Evolutionary conservation across 1,140 invertebrate species (phyloP).

Genomic region (Drosophila ohnishii): DNA sequence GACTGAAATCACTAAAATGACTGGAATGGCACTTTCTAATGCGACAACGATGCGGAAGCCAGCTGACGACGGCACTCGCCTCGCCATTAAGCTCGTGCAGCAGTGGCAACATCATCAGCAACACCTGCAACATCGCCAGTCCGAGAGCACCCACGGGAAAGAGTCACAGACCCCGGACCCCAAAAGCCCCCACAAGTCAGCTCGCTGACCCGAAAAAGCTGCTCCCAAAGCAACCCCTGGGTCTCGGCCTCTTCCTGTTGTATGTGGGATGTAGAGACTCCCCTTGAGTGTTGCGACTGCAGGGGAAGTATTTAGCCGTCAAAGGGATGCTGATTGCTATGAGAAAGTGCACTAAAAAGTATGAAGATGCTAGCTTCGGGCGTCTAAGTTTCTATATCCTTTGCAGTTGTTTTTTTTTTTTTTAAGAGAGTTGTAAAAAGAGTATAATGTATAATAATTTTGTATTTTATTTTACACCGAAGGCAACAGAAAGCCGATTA

Average conservation of each 20-base stretch:
- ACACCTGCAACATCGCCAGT: conserved; percentile 6
- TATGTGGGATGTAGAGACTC: not conserved
- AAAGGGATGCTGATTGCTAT: conserved; percentile 62
- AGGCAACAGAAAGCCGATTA: too few relatives aligned
- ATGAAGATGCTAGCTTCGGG: not conserved
- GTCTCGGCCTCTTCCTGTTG: not conserved
- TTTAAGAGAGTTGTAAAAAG: too few relatives aligned
- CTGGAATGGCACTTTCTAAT: conserved; percentile 50
- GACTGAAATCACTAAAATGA: conserved; percentile 17
- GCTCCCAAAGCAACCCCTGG: conserved; percentile 8
- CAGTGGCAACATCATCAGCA: conserved; percentile 1
- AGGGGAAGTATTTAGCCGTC: conserved; percentile 57
- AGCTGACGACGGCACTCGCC: conserved; percentile 4
- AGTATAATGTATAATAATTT: too few relatives aligned
- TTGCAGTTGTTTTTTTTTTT: too few relatives aligned
- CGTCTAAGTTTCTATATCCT: too few relatives aligned
- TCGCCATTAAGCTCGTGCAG: not conserved
- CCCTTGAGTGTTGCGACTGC: conserved; percentile 15
- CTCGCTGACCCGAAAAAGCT: conserved; percentile 30
- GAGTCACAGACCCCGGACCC: conserved; percentile 37
- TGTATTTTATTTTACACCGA: too few relatives aligned
- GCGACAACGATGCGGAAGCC: conserved; percentile 44
- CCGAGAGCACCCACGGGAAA: conserved; percentile 53
- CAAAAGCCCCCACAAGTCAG: conserved; percentile 14
- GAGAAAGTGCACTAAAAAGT: not conserved